A percentile compares a stretch with the other conserved stretches of the same genome.
Evolutionary conservation across 2,113 vertebrate species (phyloP).

Genomic region (Centropus unirufus): DNA sequence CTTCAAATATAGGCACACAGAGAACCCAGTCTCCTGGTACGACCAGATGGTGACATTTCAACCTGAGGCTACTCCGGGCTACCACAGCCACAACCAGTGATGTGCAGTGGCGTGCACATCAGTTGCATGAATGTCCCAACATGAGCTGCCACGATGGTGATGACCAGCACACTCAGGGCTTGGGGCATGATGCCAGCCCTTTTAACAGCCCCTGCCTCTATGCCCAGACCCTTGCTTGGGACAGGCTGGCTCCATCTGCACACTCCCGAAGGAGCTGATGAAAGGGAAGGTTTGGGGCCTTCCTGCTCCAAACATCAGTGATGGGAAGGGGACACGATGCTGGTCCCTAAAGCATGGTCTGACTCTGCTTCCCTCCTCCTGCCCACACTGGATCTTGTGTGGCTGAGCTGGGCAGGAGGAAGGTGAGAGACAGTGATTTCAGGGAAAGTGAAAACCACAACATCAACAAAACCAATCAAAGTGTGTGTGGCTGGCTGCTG

Average conservation of each 20-base stretch:
- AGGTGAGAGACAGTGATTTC: not conserved
- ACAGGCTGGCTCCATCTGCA: not conserved
- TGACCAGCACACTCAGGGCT: not conserved
- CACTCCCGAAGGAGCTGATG: not conserved
- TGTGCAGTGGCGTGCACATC: no score
- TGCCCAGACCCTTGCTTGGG: not conserved
- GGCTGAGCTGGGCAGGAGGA: not conserved
- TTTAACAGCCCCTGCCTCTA: not conserved
- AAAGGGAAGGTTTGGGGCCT: not conserved
- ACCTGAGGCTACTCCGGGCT: not conserved
- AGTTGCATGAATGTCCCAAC: fast-evolving
- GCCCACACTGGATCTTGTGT: fast-evolving
- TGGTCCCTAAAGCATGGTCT: fast-evolving
- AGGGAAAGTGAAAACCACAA: not conserved
- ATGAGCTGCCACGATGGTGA: fast-evolving
- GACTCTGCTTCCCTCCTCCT: not conserved
- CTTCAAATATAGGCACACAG: not conserved
- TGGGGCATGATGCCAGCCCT: not conserved
- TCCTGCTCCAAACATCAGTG: not conserved
- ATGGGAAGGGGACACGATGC: not conserved
- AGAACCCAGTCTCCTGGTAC: not conserved
- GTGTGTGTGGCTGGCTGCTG: not conserved
- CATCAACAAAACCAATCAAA: not conserved
- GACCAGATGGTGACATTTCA: not conserved
- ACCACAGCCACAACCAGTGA: not conserved